Evolutionary conservation across 53 echinoderm and acorn worm species (phyloP).

Genomic region (Arbacia lixula): DNA sequence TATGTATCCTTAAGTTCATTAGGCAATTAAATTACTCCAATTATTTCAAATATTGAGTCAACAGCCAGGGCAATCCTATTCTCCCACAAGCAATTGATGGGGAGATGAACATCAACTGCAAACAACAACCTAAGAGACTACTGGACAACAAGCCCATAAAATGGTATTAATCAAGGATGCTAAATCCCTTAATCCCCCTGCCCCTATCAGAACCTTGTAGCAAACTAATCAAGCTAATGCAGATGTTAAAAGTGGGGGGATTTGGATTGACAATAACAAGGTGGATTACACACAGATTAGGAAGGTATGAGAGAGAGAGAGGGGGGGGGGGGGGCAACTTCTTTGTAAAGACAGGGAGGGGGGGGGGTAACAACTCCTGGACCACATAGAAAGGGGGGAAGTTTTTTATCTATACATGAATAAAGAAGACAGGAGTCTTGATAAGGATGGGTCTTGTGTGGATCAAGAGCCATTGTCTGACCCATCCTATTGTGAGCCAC

Average conservation of each 20-base stretch:
- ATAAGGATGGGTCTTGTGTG: not conserved
- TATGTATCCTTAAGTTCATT: no score
- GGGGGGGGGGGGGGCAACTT: not conserved
- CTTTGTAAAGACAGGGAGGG: not conserved
- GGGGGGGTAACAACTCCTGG: no score
- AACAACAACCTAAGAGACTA: no score
- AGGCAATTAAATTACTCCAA: no score
- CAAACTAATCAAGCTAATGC: slow-evolving; percentile 25
- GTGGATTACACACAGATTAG: not conserved
- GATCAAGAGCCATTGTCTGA: not conserved
- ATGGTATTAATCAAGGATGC: slow-evolving; percentile 10
- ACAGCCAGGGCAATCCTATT: no score
- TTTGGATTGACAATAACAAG: slow-evolving; percentile 9
- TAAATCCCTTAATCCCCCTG: slow-evolving; percentile 12
- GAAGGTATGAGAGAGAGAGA: not conserved
- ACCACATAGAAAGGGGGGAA: no score
- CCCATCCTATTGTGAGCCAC: slow-evolving; percentile 8
- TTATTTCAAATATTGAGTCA: no score
- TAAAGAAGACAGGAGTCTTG: not conserved
- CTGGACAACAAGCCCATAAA: slow-evolving; percentile 26
- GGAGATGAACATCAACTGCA: no score
- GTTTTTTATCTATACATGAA: slow-evolving; percentile 1
- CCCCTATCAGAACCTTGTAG: not conserved
- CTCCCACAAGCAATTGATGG: no score
- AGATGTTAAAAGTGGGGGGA: slow-evolving; percentile 10